A percentile compares a stretch with the other conserved stretches of the same genome.
phyloP scores from a whole-genome alignment of 2,888 invertebrate species.

The Drosophila eohydei region DNA sequence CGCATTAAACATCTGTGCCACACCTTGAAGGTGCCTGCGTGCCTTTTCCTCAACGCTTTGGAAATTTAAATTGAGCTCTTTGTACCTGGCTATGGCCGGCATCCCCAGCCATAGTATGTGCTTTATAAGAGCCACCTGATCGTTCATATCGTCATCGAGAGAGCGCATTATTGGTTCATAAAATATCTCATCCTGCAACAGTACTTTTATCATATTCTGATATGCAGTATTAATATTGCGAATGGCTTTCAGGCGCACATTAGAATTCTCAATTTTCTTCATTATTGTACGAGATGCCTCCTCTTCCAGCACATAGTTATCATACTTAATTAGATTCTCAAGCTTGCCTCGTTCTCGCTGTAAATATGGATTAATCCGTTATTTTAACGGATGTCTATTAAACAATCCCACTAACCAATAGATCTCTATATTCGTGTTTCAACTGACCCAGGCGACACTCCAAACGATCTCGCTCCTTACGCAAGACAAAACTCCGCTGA shows the following conservation, averaged over 20 bases:
- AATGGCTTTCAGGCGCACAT: conserved; percentile 80
- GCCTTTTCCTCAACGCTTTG: conserved; percentile 72
- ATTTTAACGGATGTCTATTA: neutral
- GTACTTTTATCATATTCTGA: conserved; percentile 77
- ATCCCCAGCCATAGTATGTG: conserved; percentile 81
- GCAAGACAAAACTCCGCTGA: conserved; percentile 82
- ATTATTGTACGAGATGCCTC: conserved; percentile 73
- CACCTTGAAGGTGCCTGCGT: conserved; percentile 58
- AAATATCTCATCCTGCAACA: conserved; percentile 81
- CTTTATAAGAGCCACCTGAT: conserved; percentile 81
- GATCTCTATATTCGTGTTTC: conserved; percentile 65
- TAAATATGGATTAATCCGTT: neutral
- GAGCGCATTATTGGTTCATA: conserved; percentile 83
- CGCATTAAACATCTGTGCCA: conserved; percentile 7
- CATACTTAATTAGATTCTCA: conserved; percentile 81
- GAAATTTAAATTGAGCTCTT: conserved; percentile 72
- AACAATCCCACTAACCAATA: conserved; percentile 62
- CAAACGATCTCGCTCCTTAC: conserved; percentile 83
- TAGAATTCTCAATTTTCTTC: conserved; percentile 82
- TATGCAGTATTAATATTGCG: conserved; percentile 81
- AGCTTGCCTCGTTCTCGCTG: conserved; percentile 72
- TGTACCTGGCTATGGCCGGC: conserved; percentile 79
- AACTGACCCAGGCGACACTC: conserved; percentile 66
- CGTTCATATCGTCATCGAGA: conserved; percentile 81
- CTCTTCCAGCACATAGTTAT: conserved; percentile 77